These are phyloP conservation scores for Lethrus apterus DNA, from an alignment of 1,140 invertebrate species.

Conservation along the genomic window DNA sequence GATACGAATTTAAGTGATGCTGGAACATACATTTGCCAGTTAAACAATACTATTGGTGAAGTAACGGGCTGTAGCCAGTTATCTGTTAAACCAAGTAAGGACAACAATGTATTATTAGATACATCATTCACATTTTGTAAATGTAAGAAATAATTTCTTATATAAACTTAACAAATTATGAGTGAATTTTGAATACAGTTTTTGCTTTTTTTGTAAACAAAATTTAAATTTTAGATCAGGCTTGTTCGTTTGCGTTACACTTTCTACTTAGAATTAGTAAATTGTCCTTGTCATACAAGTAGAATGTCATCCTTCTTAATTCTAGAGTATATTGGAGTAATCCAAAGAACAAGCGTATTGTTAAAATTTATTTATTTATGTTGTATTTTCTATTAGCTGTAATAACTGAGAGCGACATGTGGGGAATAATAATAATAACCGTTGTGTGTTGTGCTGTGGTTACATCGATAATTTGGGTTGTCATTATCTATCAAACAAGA, in stretches of 20 bases:
- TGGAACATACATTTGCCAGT: conserved; percentile 82
- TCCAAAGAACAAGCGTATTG: too few relatives aligned
- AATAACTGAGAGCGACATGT: conserved; percentile 52
- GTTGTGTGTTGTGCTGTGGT: conserved; percentile 83
- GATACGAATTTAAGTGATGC: conserved; percentile 67
- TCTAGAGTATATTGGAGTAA: too few relatives aligned
- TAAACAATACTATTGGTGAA: conserved; percentile 75
- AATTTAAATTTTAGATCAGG: too few relatives aligned
- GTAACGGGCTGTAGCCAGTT: conserved; percentile 47
- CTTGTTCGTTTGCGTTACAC: too few relatives aligned
- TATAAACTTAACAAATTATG: background rate
- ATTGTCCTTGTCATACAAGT: too few relatives aligned
- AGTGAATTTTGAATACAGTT: background rate
- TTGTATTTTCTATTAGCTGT: conserved; percentile 24
- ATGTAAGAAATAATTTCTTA: too few relatives aligned
- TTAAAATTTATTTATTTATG: too few relatives aligned
- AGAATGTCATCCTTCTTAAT: too few relatives aligned
- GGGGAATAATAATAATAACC: conserved; percentile 80
- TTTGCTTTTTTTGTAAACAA: background rate
- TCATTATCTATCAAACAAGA: conserved; percentile 82
- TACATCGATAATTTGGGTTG: conserved; percentile 85
- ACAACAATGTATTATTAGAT: too few relatives aligned
- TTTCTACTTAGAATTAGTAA: too few relatives aligned
- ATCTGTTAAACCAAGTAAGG: conserved; percentile 49
- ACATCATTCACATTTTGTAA: too few relatives aligned